phyloP scores from a whole-genome alignment of 2,797 vertebrate species.

The Phaenicophaeus curvirostris region DNA sequence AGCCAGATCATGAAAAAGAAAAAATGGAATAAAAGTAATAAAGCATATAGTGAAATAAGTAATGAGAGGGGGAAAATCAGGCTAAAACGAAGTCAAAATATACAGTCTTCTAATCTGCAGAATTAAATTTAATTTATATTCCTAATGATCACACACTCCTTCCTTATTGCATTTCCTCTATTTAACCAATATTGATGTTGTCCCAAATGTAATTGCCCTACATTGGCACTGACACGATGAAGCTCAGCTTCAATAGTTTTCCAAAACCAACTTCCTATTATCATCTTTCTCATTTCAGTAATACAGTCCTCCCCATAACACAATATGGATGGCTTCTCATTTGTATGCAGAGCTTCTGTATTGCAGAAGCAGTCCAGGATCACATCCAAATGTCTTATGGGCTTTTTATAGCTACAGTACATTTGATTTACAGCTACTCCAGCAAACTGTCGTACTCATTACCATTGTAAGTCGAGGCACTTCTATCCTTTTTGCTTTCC shows the following conservation, averaged over 20 bases:
- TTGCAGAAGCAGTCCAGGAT: constrained; percentile 29
- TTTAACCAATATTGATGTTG: constrained; percentile 27
- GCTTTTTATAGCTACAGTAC: constrained; percentile 69
- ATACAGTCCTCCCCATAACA: background rate
- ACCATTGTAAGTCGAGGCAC: constrained; percentile 49
- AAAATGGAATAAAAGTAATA: background rate
- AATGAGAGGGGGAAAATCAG: background rate
- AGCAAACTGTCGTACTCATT: constrained; percentile 71
- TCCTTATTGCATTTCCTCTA: constrained; percentile 20
- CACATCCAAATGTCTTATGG: constrained; percentile 55
- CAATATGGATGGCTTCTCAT: constrained; percentile 23
- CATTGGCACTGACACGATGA: background rate
- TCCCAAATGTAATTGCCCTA: background rate
- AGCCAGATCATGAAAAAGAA: background rate
- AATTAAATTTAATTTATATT: constrained; percentile 42
- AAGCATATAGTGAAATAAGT: constrained; percentile 14
- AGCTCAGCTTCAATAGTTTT: constrained; percentile 34
- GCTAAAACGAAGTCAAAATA: constrained; percentile 26
- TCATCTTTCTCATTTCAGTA: background rate
- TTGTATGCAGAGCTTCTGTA: constrained; percentile 46
- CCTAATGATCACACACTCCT: constrained; percentile 22
- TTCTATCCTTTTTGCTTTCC: constrained; percentile 61
- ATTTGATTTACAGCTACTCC: constrained; percentile 75
- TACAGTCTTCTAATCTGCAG: background rate
- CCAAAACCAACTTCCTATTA: constrained; percentile 7